Evolutionary conservation across 2,113 vertebrate species (phyloP).

Genomic region (Sardina pilchardus): DNA sequence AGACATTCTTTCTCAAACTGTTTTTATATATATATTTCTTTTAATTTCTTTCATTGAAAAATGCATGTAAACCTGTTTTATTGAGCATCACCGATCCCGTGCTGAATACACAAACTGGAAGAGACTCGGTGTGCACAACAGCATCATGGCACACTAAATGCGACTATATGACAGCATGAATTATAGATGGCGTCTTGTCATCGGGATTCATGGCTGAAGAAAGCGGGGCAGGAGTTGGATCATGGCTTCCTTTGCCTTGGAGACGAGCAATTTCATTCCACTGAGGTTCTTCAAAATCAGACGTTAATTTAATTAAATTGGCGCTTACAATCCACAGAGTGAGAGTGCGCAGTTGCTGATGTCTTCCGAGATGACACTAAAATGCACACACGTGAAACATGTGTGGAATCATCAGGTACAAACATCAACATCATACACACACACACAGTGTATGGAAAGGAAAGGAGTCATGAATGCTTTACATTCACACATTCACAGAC

Average conservation of each 20-base stretch:
- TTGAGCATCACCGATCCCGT: neutral
- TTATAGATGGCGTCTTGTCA: neutral
- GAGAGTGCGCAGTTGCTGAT: neutral
- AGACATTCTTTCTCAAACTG: too few relatives aligned
- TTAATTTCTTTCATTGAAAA: neutral
- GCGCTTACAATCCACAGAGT: neutral
- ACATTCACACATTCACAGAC: neutral
- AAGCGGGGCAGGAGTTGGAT: neutral
- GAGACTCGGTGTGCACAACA: neutral
- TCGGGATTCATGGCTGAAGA: neutral
- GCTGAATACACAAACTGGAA: neutral
- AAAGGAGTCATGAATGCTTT: too few relatives aligned
- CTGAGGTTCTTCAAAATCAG: neutral
- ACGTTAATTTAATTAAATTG: neutral
- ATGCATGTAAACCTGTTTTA: neutral
- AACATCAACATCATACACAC: neutral
- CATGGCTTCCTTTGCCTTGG: neutral
- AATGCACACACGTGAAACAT: neutral
- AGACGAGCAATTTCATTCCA: neutral
- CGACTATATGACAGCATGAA: neutral
- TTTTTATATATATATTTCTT: neutral
- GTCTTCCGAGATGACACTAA: neutral
- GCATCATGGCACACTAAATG: neutral
- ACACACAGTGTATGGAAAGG: neutral
- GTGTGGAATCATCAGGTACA: neutral